Evolutionary conservation across 2,797 vertebrate genomes (phyloP).

Genomic region (Odontamblyopus rebecca): DNA sequence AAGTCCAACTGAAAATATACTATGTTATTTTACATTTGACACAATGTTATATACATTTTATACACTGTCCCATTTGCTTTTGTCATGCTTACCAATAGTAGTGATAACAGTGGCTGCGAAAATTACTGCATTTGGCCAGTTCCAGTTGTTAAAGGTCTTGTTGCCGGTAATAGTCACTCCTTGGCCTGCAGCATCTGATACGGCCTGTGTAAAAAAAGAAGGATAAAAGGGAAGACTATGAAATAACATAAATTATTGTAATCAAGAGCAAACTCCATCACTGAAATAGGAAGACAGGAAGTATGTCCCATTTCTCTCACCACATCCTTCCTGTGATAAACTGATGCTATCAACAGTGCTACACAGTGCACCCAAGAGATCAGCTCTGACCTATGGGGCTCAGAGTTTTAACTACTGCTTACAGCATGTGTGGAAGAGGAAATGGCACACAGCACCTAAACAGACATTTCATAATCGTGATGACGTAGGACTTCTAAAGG

Average conservation of each 20-base stretch:
- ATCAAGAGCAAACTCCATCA: neutral
- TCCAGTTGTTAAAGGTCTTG: constrained; percentile 97
- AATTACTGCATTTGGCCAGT: constrained; percentile 98
- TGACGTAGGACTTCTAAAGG: constrained; percentile 31
- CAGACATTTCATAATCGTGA: constrained; percentile 48
- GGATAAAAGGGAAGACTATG: constrained; percentile 8
- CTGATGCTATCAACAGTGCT: constrained; percentile 49
- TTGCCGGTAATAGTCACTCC: constrained; percentile 94
- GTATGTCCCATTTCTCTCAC: constrained; percentile 42
- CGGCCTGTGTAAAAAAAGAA: constrained; percentile 73
- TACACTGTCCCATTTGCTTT: neutral
- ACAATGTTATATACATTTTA: neutral
- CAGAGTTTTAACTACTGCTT: constrained; percentile 34
- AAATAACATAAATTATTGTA: neutral
- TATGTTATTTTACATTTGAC: too few species aligned
- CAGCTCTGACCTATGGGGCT: constrained; percentile 42
- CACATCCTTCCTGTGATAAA: constrained; percentile 63
- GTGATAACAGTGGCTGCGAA: constrained; percentile 98
- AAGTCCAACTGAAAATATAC: neutral
- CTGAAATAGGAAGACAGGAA: constrained; percentile 24
- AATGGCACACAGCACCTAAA: constrained; percentile 41
- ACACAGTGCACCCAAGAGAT: constrained; percentile 34
- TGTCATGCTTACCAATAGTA: constrained; percentile 86
- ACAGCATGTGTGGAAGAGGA: constrained; percentile 49
- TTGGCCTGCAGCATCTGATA: constrained; percentile 91